phyloP scores from a whole-genome alignment of 2,113 vertebrate species.

The Tympanuchus pallidicinctus region DNA sequence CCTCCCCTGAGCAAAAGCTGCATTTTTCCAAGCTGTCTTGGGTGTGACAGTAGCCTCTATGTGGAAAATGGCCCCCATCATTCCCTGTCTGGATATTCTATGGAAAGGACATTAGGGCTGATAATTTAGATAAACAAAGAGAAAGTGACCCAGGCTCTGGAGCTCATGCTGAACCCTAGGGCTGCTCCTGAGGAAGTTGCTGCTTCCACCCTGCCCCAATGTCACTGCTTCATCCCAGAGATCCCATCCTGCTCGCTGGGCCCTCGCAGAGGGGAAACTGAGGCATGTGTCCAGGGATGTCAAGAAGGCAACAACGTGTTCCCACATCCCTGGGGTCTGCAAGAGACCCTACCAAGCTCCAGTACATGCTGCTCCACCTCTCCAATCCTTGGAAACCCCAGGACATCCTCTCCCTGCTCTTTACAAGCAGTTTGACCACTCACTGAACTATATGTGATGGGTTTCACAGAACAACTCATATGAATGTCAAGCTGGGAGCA shows the following conservation, averaged over 20 bases:
- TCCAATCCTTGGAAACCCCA: neutral
- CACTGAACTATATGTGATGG: neutral
- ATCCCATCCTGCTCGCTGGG: neutral
- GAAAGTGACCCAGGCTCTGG: neutral
- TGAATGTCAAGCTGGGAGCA: neutral
- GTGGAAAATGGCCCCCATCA: fast-evolving
- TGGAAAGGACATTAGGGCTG: neutral
- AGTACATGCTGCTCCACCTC: neutral
- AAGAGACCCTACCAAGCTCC: neutral
- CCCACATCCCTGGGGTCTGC: neutral
- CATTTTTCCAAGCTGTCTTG: neutral
- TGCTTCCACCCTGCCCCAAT: neutral
- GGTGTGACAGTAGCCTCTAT: neutral
- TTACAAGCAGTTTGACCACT: neutral
- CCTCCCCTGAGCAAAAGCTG: neutral
- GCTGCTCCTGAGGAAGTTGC: neutral
- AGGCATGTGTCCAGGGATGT: neutral
- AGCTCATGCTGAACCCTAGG: fast-evolving
- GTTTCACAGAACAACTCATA: neutral
- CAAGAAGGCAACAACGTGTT: too few species aligned
- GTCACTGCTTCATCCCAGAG: fast-evolving
- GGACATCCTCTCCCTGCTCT: neutral
- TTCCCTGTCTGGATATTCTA: neutral
- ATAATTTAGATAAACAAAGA: neutral
- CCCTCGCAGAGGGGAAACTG: neutral